A percentile compares a stretch with the other conserved stretches of the same genome.
These are phyloP conservation scores for Cephus nigrinus DNA, from an alignment of 2,888 invertebrate genomes.

Conservation along the genomic window DNA sequence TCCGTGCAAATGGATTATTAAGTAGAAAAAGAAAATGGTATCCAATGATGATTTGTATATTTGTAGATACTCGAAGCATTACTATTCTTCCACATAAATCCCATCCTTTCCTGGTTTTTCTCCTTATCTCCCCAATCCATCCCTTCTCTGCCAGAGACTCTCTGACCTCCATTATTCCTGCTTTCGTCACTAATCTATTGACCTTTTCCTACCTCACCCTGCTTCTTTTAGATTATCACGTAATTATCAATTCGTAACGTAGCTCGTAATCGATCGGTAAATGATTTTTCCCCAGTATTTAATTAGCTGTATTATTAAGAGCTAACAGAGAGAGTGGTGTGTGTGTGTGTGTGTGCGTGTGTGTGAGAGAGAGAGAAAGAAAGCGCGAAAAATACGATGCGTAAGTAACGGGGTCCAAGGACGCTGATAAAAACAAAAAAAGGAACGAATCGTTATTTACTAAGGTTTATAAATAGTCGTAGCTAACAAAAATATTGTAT, in stretches of 20 bases:
- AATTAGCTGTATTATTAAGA: constrained; percentile 7
- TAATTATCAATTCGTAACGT: constrained; percentile 1
- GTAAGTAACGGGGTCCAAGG: background rate
- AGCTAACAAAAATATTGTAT: constrained; percentile 38
- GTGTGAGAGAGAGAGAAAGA: constrained; percentile 12
- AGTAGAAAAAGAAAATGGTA: background rate
- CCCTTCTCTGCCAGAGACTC: background rate
- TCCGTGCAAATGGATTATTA: background rate
- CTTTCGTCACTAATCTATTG: background rate
- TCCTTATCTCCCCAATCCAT: background rate
- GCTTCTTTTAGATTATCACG: background rate
- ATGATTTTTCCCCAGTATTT: constrained; percentile 9
- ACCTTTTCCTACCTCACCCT: constrained; percentile 4
- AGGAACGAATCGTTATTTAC: constrained; percentile 33
- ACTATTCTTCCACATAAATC: constrained; percentile 18
- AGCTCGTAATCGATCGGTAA: background rate
- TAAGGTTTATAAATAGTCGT: constrained; percentile 49
- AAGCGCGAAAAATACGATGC: constrained; percentile 15
- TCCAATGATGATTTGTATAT: constrained; percentile 48
- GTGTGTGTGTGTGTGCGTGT: too few relatives aligned
- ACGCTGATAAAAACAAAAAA: constrained; percentile 13
- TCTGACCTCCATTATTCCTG: background rate
- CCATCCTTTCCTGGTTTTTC: constrained; percentile 12
- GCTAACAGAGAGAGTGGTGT: constrained; percentile 14
- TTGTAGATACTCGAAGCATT: constrained; percentile 50